Evolutionary conservation across 1,140 invertebrate species (phyloP).

Genomic region (Drosophila pseudoobscura): DNA sequence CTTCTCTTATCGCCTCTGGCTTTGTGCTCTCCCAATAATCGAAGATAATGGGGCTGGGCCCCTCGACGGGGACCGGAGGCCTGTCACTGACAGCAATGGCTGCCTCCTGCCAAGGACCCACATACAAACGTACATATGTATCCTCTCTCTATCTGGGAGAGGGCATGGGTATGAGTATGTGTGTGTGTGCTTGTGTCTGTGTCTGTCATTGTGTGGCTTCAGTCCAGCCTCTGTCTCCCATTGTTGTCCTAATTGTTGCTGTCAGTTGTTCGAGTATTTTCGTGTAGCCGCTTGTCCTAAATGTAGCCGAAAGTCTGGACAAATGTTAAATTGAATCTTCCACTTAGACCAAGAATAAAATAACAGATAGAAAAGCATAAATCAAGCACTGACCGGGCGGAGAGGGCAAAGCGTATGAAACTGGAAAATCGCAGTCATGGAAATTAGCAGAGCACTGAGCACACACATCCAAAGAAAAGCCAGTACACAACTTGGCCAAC

Average conservation of each 20-base stretch:
- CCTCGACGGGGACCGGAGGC: conserved; percentile 16
- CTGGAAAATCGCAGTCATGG: conserved; percentile 11
- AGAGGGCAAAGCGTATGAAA: background rate
- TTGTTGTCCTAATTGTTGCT: conserved; percentile 56
- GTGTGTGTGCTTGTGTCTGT: background rate
- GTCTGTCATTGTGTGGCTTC: conserved; percentile 36
- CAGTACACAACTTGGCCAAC: background rate
- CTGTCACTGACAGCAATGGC: conserved; percentile 48
- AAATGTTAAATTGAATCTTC: background rate
- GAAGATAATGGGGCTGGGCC: conserved; percentile 59
- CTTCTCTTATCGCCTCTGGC: conserved; percentile 25
- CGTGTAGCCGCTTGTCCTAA: conserved; percentile 16
- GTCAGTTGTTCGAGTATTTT: conserved; percentile 25
- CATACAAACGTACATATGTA: background rate
- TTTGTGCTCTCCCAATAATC: conserved; percentile 62
- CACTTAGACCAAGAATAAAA: background rate
- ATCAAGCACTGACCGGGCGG: conserved; percentile 14
- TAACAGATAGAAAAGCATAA: conserved; percentile 19
- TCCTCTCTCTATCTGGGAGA: too few species aligned
- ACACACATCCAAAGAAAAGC: background rate
- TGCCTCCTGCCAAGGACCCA: conserved; percentile 29
- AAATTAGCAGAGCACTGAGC: conserved; percentile 8
- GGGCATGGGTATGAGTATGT: too few species aligned
- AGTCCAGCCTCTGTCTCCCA: background rate
- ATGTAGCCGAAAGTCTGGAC: conserved; percentile 26